A percentile compares a stretch with the other conserved stretches of the same genome.
Evolutionary conservation across 53 echinoderm and acorn worm genomes (phyloP).

Genomic region (Actinopyga echinites): DNA sequence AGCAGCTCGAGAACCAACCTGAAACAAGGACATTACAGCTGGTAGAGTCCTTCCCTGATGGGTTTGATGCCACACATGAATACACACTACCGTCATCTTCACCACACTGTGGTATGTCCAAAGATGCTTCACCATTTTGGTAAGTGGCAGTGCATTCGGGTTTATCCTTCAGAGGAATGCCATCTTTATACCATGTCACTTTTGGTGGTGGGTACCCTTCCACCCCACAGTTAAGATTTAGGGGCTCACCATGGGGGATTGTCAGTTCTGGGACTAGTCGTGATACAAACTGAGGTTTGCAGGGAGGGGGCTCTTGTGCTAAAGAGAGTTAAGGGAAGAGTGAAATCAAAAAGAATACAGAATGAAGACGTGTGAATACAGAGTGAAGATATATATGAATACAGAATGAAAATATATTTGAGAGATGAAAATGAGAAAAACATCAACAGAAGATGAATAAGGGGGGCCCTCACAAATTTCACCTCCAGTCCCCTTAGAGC

Average conservation of each 20-base stretch:
- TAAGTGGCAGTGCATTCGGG: slow-evolving; percentile 26
- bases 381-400: not conserved
- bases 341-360: not conserved
- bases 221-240: slow-evolving; percentile 64
- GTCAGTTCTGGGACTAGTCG: slow-evolving; percentile 36
- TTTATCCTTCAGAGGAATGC: slow-evolving; percentile 26
- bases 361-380: not conserved
- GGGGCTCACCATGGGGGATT: slow-evolving; percentile 55
- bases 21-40: slow-evolving; percentile 68
- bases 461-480: too few relatives aligned
- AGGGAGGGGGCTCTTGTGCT: slow-evolving; percentile 43
- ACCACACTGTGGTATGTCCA: slow-evolving; percentile 4
- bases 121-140: slow-evolving; percentile 39
- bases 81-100: slow-evolving; percentile 74
- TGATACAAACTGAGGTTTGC: slow-evolving; percentile 20
- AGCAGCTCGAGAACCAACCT: slow-evolving; percentile 43
- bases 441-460: too few relatives aligned
- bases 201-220: slow-evolving; percentile 67
- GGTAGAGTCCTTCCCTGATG: slow-evolving; percentile 69
- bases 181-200: slow-evolving; percentile 70
- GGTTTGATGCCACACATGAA: slow-evolving; percentile 74
- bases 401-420: not conserved
- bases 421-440: too few relatives aligned
- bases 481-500: too few relatives aligned
- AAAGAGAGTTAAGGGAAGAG: not conserved